phyloP scores from a whole-genome alignment of 2,888 invertebrate species.

The Limnephilus lunatus region DNA sequence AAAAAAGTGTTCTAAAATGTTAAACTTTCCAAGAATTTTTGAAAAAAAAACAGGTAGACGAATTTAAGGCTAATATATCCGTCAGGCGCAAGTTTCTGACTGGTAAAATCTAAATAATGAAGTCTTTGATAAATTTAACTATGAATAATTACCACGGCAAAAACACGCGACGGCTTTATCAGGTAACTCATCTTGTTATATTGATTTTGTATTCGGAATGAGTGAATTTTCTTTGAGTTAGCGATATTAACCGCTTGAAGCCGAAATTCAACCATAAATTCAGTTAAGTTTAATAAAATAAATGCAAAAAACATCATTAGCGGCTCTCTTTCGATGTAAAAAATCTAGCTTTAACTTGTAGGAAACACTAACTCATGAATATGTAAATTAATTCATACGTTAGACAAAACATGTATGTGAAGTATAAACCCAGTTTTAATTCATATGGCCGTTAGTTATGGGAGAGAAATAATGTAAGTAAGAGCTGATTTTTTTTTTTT shows the following conservation, averaged over 20 bases:
- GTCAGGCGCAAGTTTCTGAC: background rate
- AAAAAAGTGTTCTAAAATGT: background rate
- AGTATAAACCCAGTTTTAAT: too few species aligned
- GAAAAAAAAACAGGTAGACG: background rate
- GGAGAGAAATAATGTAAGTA: background rate
- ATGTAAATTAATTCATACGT: background rate
- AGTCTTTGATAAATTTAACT: conserved; percentile 22
- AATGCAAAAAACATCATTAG: background rate
- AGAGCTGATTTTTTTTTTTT: background rate
- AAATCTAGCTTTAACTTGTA: too few species aligned
- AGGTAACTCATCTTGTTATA: background rate
- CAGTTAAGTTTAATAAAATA: background rate
- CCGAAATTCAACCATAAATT: background rate
- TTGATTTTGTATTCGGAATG: conserved; percentile 26
- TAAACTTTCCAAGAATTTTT: background rate
- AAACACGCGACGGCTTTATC: conserved; percentile 27
- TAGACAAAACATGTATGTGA: background rate
- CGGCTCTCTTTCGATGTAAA: too few species aligned
- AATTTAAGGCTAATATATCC: background rate
- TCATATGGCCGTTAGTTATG: too few species aligned
- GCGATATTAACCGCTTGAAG: background rate
- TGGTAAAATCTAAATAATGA: conserved; percentile 11
- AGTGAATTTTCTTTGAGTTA: background rate
- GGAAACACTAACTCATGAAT: too few species aligned
- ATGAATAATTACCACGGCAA: conserved; percentile 17